phyloP scores from a whole-genome alignment of 2,113 vertebrate species.

The Dolichotis patagonum region DNA sequence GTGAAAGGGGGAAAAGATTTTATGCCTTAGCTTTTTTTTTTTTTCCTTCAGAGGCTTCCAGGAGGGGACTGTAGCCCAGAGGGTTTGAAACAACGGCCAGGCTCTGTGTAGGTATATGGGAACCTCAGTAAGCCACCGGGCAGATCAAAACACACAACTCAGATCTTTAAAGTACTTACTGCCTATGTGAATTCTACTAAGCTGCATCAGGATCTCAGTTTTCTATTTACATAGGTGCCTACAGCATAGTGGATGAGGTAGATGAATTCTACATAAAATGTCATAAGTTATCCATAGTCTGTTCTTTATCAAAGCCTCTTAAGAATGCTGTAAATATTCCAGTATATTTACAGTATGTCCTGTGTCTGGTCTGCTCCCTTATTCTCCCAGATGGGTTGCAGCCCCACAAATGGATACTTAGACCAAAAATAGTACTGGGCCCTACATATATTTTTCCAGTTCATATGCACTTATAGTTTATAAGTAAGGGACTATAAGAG shows the following conservation, averaged over 20 bases:
- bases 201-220: not conserved
- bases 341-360: not conserved
- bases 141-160: not conserved
- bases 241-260: not conserved
- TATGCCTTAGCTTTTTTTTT: not conserved
- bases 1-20: not conserved
- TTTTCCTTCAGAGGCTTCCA: not conserved
- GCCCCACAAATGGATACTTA: not conserved
- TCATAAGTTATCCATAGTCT: not conserved
- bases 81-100: not conserved
- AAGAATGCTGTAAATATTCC: not conserved
- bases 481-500: not conserved
- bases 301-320: not conserved
- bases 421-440: not conserved
- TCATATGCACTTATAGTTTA: not conserved
- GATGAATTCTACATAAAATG: not conserved
- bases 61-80: not conserved
- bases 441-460: not conserved
- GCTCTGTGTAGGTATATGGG: not conserved
- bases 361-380: not conserved
- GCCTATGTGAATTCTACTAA: not conserved
- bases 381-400: not conserved
- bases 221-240: not conserved
- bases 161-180: not conserved
- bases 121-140: not conserved